These are phyloP conservation scores for Matsumurasca onukii DNA, from an alignment of 1,140 invertebrate genomes.

Conservation along the genomic window DNA sequence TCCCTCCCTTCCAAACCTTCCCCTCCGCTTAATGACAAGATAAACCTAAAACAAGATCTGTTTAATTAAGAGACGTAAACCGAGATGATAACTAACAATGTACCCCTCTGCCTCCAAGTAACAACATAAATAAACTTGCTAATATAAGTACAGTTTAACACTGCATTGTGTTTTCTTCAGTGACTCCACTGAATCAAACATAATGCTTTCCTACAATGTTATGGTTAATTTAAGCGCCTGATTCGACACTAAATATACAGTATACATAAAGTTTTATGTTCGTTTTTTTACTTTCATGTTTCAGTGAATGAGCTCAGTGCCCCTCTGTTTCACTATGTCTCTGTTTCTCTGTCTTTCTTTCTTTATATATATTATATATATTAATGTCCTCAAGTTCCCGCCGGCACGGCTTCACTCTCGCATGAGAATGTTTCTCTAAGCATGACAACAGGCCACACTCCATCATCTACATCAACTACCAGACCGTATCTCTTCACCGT, in stretches of 20 bases:
- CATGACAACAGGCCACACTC: too few species aligned
- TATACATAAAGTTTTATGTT: constrained; percentile 13
- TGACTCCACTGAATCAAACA: constrained; percentile 2
- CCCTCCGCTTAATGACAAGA: constrained; percentile 23
- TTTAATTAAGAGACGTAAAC: constrained; percentile 1
- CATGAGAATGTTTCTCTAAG: constrained; percentile 1
- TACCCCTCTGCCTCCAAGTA: constrained; percentile 53
- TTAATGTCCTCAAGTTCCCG: background rate
- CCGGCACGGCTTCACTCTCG: constrained; percentile 15
- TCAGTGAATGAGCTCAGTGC: constrained; percentile 10
- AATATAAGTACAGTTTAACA: constrained; percentile 31
- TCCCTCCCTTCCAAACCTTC: constrained; percentile 3
- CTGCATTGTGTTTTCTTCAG: constrained; percentile 24
- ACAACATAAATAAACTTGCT: constrained; percentile 39
- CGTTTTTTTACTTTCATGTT: constrained; percentile 16
- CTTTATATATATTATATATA: background rate
- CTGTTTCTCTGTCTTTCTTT: constrained; percentile 12
- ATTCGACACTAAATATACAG: background rate
- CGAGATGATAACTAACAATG: constrained; percentile 30
- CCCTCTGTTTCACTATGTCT: constrained; percentile 1
- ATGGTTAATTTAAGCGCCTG: constrained; percentile 3
- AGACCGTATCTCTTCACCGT: too few species aligned
- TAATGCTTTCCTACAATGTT: constrained; percentile 16
- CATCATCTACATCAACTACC: too few species aligned
- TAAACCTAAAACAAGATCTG: constrained; percentile 24